These are phyloP conservation scores for Halictus ligatus DNA, from an alignment of 2,888 invertebrate genomes.

Conservation along the genomic window DNA sequence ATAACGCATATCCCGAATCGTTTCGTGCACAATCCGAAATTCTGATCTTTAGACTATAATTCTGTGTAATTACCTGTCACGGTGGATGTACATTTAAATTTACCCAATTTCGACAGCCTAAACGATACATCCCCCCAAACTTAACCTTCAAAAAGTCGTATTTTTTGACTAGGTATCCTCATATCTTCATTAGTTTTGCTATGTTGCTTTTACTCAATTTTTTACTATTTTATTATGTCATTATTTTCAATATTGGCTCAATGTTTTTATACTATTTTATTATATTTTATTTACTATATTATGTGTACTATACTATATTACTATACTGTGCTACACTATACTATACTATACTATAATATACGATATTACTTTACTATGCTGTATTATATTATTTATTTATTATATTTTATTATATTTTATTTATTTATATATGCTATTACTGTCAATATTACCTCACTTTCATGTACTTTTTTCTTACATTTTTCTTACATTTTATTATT, in stretches of 20 bases:
- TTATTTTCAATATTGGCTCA: neutral
- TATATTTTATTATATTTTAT: no score
- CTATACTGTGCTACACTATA: no score
- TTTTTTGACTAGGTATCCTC: neutral
- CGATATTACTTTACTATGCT: no score
- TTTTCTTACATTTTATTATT: no score
- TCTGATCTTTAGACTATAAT: constrained; percentile 30
- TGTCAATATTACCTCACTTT: no score
- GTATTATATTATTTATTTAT: no score
- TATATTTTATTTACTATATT: no score
- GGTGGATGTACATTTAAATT: neutral
- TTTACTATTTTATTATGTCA: neutral
- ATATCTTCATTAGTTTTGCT: neutral
- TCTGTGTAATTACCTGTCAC: constrained; percentile 28
- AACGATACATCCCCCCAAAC: neutral
- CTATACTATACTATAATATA: no score
- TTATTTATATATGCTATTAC: no score
- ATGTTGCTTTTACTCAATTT: neutral
- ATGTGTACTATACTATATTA: no score
- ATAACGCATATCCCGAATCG: constrained; percentile 5
- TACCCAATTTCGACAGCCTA: neutral
- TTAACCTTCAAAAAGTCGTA: neutral
- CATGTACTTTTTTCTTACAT: no score
- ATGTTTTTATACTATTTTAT: no score
- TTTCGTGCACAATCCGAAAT: constrained; percentile 26